Evolutionary conservation across 2,888 invertebrate species (phyloP).

Genomic region (Synergus umbraculus): DNA sequence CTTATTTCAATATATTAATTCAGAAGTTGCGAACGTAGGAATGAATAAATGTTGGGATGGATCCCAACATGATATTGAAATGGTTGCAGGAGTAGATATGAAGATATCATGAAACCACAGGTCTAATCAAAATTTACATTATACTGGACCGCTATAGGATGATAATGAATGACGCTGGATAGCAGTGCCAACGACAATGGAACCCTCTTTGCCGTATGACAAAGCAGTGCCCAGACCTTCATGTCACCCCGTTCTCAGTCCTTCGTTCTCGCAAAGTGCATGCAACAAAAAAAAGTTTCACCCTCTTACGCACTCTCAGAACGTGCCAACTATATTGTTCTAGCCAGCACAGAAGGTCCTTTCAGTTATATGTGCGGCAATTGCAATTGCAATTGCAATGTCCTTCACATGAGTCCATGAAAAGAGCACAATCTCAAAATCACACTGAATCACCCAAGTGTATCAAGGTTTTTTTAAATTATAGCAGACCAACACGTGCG

Average conservation of each 20-base stretch:
- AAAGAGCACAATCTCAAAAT: conserved; percentile 24
- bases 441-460: background rate
- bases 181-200: conserved; percentile 54
- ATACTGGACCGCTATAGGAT: conserved; percentile 53
- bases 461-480: background rate
- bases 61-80: background rate
- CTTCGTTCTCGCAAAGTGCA: conserved; percentile 55
- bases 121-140: conserved; percentile 59
- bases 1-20: background rate
- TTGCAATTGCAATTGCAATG: conserved; percentile 9
- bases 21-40: background rate
- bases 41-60: background rate
- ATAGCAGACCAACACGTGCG: too few species aligned
- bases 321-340: conserved; percentile 50
- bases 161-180: conserved; percentile 57
- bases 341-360: conserved; percentile 44
- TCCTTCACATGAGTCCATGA: conserved; percentile 23
- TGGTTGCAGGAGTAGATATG: conserved; percentile 36
- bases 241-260: conserved; percentile 47
- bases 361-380: conserved; percentile 8
- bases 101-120: conserved; percentile 58
- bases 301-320: conserved; percentile 48
- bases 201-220: conserved; percentile 52
- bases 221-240: conserved; percentile 51
- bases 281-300: conserved; percentile 53